Percentiles rank a stretch among this genome's conserved stretches.
These are phyloP conservation scores for Agonopterix heracliana DNA, from an alignment of 2,888 invertebrate genomes.

Conservation along the genomic window DNA sequence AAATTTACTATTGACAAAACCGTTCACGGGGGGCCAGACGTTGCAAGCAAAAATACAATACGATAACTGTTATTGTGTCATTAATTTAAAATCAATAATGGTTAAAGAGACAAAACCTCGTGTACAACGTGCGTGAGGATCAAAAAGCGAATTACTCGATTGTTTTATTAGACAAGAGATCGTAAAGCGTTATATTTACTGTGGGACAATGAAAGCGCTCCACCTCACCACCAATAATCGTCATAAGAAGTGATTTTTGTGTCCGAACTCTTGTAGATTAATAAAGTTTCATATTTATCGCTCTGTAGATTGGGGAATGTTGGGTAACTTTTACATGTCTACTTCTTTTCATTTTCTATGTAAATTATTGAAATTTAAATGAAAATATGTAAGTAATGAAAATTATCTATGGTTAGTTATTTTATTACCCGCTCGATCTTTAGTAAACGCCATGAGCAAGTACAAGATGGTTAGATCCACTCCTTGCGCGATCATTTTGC, in stretches of 20 bases:
- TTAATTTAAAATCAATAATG: constrained; percentile 23
- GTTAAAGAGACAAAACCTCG: constrained; percentile 26
- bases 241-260: constrained; percentile 55
- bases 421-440: not conserved
- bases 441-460: too few species aligned
- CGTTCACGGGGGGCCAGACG: not conserved
- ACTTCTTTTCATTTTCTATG: not conserved
- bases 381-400: too few species aligned
- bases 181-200: constrained; percentile 52
- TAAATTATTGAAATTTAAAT: too few species aligned
- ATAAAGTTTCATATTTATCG: constrained; percentile 46
- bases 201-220: constrained; percentile 21
- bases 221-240: constrained; percentile 32
- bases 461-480: too few species aligned
- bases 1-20: too few species aligned
- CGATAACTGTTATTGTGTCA: constrained; percentile 9
- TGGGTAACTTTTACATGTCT: constrained; percentile 11
- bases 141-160: constrained; percentile 47
- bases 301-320: constrained; percentile 24
- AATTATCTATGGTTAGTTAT: not conserved
- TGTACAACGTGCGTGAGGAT: constrained; percentile 24
- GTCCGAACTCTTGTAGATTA: constrained; percentile 36
- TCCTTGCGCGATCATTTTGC: too few species aligned
- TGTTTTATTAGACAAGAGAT: constrained; percentile 60
- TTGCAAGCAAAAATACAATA: not conserved